Base-by-base conservation (phyloP, 2,888 invertebrate genomes). In the Troides aeacus region DNA sequence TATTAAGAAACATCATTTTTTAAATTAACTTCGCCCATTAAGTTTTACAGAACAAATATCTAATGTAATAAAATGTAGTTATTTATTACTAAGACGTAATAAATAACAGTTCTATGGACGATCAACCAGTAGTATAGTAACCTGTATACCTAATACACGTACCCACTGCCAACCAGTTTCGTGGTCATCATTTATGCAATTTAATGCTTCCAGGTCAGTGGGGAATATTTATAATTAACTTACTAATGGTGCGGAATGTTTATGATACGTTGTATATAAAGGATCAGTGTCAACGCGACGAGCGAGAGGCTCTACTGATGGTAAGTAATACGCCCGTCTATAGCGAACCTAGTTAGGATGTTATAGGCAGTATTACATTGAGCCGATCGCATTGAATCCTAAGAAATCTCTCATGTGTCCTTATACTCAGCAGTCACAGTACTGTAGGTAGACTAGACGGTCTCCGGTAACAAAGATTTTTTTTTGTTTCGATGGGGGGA, bases 131-230 rank as follows among this genome's bases (percentile, higher is more conserved):
- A 42, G 46, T 46, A 77, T 75, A 85, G 79, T 84, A 81, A 85
- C 84, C 84, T 84, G 82, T 77, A 82, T 83, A 78, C 74, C 71
- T 73, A 74, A 72, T 74, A 77, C 74, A 73, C 78, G 76, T 76
- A 73, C 74, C 46, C 73, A 71, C 72, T 72, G 76, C 71, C 66
- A 77, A 80, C 86, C 81, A 82, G 86, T 87, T 88, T 82, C 81
- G 78, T 79, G 73, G 74, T 73, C 77, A 78, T 83, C 78, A 77
- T 77, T 78, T 81, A 79, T 78, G 78, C 79, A 75, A 74, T 78
- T 77, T 81, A 77, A 82, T 75, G 76, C 78, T 84, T 81, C 74
- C 77, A 78, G 86, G 85, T 85, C 82, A 87, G 80, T 83, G 75
- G 82, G 80, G 77, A 84, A 82, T 73, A 76, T 77, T 78, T 66